These are phyloP conservation scores for Pilophorus perplexus DNA, from an alignment of 2,888 invertebrate species.

Conservation along the genomic window DNA sequence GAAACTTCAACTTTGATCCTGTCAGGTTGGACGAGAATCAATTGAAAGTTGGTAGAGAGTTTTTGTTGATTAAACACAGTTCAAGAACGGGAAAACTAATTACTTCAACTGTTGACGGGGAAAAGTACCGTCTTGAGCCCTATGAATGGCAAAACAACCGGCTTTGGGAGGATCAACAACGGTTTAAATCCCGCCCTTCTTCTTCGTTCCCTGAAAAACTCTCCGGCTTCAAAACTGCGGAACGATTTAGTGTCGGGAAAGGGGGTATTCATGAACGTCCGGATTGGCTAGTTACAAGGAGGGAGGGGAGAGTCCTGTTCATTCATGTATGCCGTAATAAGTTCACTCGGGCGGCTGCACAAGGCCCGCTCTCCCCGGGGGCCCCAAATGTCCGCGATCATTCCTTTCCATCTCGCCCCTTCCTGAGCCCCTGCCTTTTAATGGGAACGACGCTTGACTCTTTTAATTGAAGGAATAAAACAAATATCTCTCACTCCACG, in stretches of 20 bases:
- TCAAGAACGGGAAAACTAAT: neutral
- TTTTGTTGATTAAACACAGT: conserved; percentile 13
- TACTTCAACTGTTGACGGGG: conserved; percentile 7
- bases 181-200: conserved; percentile 14
- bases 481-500: neutral
- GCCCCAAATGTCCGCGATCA: conserved; percentile 11
- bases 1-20: too few relatives aligned
- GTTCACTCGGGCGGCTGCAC: conserved; percentile 17
- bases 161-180: conserved; percentile 9
- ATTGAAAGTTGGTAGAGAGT: too few relatives aligned
- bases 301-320: neutral
- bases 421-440: neutral
- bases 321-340: conserved; percentile 22
- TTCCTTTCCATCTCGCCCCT: conserved; percentile 14
- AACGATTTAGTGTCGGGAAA: neutral
- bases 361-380: neutral
- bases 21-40: too few relatives aligned
- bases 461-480: conserved; percentile 36
- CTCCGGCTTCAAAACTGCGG: neutral
- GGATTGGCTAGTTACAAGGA: neutral
- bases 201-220: conserved; percentile 1
- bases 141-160: conserved; percentile 9
- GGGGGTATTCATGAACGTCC: neutral
- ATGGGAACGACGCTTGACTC: conserved; percentile 27
- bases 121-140: conserved; percentile 8